phyloP scores from a whole-genome alignment of 2,888 invertebrate genomes.

The Trissolcus japonicus region DNA sequence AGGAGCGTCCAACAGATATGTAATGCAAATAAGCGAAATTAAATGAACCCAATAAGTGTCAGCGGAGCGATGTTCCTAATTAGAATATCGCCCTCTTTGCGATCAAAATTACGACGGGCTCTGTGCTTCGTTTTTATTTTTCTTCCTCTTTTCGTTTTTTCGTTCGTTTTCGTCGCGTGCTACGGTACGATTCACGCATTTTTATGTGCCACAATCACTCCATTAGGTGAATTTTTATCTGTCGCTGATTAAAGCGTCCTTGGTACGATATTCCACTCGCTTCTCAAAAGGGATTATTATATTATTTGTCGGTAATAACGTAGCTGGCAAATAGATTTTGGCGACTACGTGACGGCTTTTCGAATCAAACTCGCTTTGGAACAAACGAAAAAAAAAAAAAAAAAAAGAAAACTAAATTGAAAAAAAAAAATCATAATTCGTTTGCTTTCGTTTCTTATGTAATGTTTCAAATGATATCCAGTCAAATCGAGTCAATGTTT shows the following conservation, averaged over 20 bases:
- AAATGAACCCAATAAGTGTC: conserved; percentile 5
- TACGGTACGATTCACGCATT: conserved; percentile 2
- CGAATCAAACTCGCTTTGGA: too few species aligned
- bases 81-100: conserved; percentile 1
- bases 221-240: conserved; percentile 1
- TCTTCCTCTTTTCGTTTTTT: not conserved
- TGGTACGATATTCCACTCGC: too few species aligned
- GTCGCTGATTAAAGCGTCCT: not conserved
- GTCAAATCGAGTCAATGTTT: too few species aligned
- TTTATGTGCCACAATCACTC: not conserved
- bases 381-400: too few species aligned
- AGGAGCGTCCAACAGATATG: not conserved
- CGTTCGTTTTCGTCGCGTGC: not conserved
- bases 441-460: too few species aligned
- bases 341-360: too few species aligned
- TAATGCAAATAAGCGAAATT: conserved; percentile 5
- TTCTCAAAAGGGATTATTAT: too few species aligned
- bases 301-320: too few species aligned
- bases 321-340: too few species aligned
- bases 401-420: too few species aligned
- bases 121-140: not conserved
- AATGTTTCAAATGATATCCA: too few species aligned
- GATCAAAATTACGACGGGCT: not conserved
- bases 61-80: not conserved
- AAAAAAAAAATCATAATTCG: too few species aligned